Percentiles rank a stretch among this genome's conserved stretches.
Conservation (phyloP, 2,888 invertebrate species). For the Drosophila meridionalis region DNA sequence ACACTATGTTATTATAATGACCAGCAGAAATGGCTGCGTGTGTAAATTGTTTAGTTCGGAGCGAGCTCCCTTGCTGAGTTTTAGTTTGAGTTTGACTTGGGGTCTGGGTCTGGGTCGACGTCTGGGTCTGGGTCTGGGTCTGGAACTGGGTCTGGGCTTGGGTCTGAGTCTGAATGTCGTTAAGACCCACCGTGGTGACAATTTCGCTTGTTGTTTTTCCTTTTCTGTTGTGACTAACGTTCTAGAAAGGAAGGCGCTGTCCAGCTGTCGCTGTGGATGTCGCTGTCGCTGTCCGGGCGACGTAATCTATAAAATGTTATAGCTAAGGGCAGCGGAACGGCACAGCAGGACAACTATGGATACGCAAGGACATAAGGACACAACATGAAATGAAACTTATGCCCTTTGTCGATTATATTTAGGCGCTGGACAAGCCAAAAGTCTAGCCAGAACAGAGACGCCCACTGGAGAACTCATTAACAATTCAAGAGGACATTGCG, state of each 20-base stretch:
- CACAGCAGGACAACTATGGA: slow-evolving; percentile 1
- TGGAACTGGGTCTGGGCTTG: slow-evolving; percentile 3
- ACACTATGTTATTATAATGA: slow-evolving; percentile 57
- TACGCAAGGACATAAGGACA: slow-evolving; percentile 36
- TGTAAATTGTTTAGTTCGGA: slow-evolving; percentile 36
- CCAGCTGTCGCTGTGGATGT: slow-evolving; percentile 14
- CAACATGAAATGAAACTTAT: slow-evolving; percentile 14
- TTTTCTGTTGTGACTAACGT: slow-evolving; percentile 37
- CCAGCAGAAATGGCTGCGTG: slow-evolving; percentile 47
- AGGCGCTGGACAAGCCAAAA: slow-evolving; percentile 16
- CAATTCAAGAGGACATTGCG: slow-evolving; percentile 49
- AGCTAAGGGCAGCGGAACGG: slow-evolving; percentile 7
- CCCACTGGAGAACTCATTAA: slow-evolving; percentile 32
- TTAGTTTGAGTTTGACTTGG: slow-evolving; percentile 10
- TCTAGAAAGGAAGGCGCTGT: slow-evolving; percentile 30
- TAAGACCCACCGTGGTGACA: slow-evolving; percentile 29
- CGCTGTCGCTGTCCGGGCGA: slow-evolving; percentile 8
- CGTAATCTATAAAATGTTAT: slow-evolving; percentile 13
- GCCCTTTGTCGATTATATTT: slow-evolving; percentile 30
- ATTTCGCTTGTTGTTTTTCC: slow-evolving; percentile 1
- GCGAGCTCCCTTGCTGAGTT: slow-evolving; percentile 8
- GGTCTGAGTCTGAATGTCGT: slow-evolving; percentile 24
- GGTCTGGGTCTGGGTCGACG: slow-evolving; percentile 20
- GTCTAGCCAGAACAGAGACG: slow-evolving; percentile 46
- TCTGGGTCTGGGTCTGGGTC: slow-evolving; percentile 6